Conservation (phyloP, 1,140 invertebrate species). For the Bombyx mori region DNA sequence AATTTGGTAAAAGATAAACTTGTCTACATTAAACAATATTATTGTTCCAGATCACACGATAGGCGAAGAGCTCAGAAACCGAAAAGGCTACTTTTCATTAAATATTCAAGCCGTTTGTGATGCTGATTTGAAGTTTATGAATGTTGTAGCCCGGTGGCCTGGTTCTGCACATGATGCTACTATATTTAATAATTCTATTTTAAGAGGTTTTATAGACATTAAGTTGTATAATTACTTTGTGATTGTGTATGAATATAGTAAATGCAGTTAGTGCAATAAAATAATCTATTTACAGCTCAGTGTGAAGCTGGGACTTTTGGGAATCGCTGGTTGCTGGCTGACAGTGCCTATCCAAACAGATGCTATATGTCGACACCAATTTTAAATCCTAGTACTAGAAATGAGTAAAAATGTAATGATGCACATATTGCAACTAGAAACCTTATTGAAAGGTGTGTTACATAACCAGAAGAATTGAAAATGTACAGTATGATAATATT, state of each 20-base stretch:
- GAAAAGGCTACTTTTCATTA: constrained; percentile 52
- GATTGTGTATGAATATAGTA: not conserved
- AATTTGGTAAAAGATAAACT: too few relatives aligned
- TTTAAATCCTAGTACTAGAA: constrained; percentile 18
- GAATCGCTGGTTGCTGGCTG: constrained; percentile 29
- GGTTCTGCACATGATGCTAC: constrained; percentile 28
- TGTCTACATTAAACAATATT: not conserved
- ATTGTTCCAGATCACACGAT: constrained; percentile 24
- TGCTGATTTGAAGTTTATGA: constrained; percentile 34
- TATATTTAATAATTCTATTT: constrained; percentile 26
- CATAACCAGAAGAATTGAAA: not conserved
- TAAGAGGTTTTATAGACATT: constrained; percentile 17
- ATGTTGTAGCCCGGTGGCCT: constrained; percentile 32
- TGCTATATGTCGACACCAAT: constrained; percentile 17
- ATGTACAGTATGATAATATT: not conserved
- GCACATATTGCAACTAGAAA: constrained; percentile 53
- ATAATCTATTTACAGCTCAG: constrained; percentile 19
- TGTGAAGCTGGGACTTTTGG: constrained; percentile 30
- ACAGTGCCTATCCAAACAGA: constrained; percentile 21
- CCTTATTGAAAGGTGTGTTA: constrained; percentile 36
- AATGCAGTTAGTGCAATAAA: not conserved
- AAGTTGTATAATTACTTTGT: not conserved
- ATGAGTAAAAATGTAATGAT: constrained; percentile 42
- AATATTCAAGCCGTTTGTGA: constrained; percentile 59
- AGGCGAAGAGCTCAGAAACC: constrained; percentile 51